phyloP scores from a whole-genome alignment of 2,888 invertebrate species.

The Catocala sponsa region DNA sequence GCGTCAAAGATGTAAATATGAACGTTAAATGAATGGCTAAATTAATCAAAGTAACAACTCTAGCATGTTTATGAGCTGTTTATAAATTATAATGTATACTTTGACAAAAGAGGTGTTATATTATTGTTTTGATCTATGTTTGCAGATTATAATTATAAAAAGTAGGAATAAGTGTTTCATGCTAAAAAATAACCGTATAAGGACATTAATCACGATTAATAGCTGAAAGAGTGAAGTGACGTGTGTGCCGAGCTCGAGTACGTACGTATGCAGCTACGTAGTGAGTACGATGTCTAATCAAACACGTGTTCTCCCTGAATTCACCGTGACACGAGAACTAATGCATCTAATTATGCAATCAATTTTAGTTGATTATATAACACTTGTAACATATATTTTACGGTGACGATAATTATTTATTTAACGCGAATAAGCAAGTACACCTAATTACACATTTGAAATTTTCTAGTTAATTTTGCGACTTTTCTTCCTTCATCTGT shows the following conservation, averaged over 20 bases:
- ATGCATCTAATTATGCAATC: constrained; percentile 46
- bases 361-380: constrained; percentile 34
- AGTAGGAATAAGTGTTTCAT: constrained; percentile 22
- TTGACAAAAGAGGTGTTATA: constrained; percentile 24
- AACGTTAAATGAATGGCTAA: constrained; percentile 28
- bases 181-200: constrained; percentile 26
- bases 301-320: constrained; percentile 39
- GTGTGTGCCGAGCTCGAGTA: constrained; percentile 4
- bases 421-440: neutral
- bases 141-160: constrained; percentile 11
- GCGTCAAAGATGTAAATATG: constrained; percentile 35
- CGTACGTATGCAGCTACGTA: constrained; percentile 11
- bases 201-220: constrained; percentile 30
- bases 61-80: constrained; percentile 28
- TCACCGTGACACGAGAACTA: constrained; percentile 46
- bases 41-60: constrained; percentile 40
- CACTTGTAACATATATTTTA: constrained; percentile 10
- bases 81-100: constrained; percentile 31
- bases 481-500: neutral
- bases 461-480: neutral
- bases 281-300: constrained; percentile 43
- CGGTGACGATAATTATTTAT: neutral
- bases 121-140: constrained; percentile 22
- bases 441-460: constrained; percentile 2
- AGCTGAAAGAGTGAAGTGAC: constrained; percentile 24